phyloP scores from a whole-genome alignment of 2,888 invertebrate genomes.

The Microdon myrmicae region DNA sequence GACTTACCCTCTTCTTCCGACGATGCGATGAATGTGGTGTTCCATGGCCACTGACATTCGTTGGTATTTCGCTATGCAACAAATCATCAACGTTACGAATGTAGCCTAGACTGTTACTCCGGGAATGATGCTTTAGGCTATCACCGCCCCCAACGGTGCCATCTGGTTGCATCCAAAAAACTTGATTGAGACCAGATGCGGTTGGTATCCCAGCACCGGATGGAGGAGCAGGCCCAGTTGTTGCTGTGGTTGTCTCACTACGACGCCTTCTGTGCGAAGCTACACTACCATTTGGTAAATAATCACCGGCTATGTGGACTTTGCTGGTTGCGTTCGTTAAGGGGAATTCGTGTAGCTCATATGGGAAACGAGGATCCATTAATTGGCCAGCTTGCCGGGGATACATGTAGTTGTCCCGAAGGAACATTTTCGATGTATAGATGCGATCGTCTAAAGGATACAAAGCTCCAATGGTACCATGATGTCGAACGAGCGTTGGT shows the following conservation, averaged over 20 bases:
- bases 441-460: slow-evolving; percentile 64
- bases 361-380: slow-evolving; percentile 64
- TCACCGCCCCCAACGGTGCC: slow-evolving; percentile 26
- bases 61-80: slow-evolving; percentile 54
- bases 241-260: slow-evolving; percentile 26
- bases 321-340: slow-evolving; percentile 63
- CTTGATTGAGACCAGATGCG: slow-evolving; percentile 60
- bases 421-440: slow-evolving; percentile 63
- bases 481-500: slow-evolving; percentile 60
- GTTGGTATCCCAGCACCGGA: slow-evolving; percentile 56
- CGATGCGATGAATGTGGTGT: slow-evolving; percentile 60
- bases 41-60: slow-evolving; percentile 56
- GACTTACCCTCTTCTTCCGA: slow-evolving; percentile 63
- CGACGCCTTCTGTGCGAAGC: slow-evolving; percentile 31
- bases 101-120: slow-evolving; percentile 63
- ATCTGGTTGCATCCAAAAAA: slow-evolving; percentile 63
- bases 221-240: slow-evolving; percentile 17
- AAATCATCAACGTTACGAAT: slow-evolving; percentile 65
- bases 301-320: slow-evolving; percentile 64
- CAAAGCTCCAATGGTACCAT: slow-evolving; percentile 62
- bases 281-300: slow-evolving; percentile 58
- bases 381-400: slow-evolving; percentile 63
- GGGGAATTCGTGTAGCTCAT: slow-evolving; percentile 64
- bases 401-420: slow-evolving; percentile 65
- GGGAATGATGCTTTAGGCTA: slow-evolving; percentile 53